Conservation (phyloP, 2,797 vertebrate genomes). For the Crenuchus spilurus region DNA sequence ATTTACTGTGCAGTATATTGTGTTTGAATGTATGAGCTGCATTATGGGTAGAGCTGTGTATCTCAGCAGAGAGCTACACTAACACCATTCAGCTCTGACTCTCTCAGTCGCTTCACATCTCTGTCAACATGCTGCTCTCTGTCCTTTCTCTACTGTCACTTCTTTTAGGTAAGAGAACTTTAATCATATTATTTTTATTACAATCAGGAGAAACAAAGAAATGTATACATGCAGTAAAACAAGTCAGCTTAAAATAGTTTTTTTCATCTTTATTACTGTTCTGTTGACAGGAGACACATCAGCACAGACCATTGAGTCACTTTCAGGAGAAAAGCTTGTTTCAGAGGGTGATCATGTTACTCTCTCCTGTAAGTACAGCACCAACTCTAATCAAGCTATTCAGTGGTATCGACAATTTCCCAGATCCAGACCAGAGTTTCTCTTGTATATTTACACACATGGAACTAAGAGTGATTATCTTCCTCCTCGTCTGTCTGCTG, state of each 20-base stretch:
- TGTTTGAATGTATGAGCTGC: too few relatives aligned
- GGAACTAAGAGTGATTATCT: background rate
- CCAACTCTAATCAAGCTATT: background rate
- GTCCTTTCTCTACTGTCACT: background rate
- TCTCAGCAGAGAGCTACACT: background rate
- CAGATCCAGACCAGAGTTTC: background rate
- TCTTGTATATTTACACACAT: background rate
- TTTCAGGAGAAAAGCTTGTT: background rate
- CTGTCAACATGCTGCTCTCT: background rate
- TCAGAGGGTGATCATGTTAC: background rate
- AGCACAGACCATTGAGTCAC: background rate
- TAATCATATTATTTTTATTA: background rate
- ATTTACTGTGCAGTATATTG: too few relatives aligned
- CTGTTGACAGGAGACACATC: background rate
- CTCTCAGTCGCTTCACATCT: background rate
- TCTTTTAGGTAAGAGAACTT: background rate
- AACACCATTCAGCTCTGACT: background rate
- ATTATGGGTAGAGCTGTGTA: background rate
- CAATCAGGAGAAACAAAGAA: background rate
- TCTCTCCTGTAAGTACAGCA: background rate
- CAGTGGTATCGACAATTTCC: background rate
- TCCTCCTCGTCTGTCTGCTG: background rate
- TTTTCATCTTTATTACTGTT: background rate
- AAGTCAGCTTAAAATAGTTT: background rate
- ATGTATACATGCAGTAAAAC: background rate